Evolutionary conservation across 2,888 invertebrate species (phyloP), one percentile per base, ranked within the genome.

Genomic region (Imbricaverruca yamaguchii): DNA sequence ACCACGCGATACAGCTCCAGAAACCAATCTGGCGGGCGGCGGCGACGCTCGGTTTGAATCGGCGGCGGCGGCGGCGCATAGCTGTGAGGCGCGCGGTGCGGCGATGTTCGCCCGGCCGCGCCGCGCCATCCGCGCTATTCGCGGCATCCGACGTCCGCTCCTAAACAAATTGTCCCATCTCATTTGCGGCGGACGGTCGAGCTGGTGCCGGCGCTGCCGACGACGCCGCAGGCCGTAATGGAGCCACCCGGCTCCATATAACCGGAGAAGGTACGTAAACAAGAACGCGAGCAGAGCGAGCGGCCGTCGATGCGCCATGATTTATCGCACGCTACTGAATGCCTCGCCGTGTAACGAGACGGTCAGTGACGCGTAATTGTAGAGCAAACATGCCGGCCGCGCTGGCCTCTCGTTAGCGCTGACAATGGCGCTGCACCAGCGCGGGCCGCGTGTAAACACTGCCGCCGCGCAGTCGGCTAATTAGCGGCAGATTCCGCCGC

Each of bases 331-430:
- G 21, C 74, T 74, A 74, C 74, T 55, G 74, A 74, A 74, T 74
- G 74, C 74, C 74, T 18, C 12, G 7, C 10, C 53, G 53, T 9
- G 55, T 74, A 74, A 74, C 74, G 74, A 74, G 74, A 53, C 55
- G 74, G 74, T 74, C 74, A 74, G 21, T 21, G 18, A 21, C 74
- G 74, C 74, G 74, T 74, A 74, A 74, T 74, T 74, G 74, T 74
- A 74, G 74, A 53, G 74, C 74, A 74, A 74, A 74, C 74, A 74
- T 21, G 74, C 74, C 53, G 74, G 18, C 53, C 74, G 74, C 9
- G 10, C 74, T 21, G 55, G 53, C 74, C 65, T 53, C 74, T 74
- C 74, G 74, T 74, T 74, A 74, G 53, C 74, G 74, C 53, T 23
- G 18, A 74, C 74, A 74, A 74, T 74, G 53, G 74, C 69, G 0